Conservation (phyloP, 2,113 vertebrate species). For the Strix uralensis region DNA sequence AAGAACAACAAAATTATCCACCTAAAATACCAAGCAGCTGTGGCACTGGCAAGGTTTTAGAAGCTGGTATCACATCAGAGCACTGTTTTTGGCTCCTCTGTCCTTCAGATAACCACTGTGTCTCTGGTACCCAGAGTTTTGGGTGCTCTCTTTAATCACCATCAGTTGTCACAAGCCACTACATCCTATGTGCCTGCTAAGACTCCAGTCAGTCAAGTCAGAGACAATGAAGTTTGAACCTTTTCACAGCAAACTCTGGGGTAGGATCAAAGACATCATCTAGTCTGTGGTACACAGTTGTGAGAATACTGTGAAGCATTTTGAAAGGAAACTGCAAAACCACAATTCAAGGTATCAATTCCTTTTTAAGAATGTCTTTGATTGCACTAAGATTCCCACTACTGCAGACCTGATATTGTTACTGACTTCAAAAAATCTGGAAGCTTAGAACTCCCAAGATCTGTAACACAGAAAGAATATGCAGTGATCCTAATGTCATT, state of each 20-base stretch:
- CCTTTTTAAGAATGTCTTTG: neutral
- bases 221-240: neutral
- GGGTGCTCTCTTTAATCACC: neutral
- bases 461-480: neutral
- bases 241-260: neutral
- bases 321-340: neutral
- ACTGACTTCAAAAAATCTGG: neutral
- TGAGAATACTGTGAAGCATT: neutral
- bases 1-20: neutral
- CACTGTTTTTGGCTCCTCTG: neutral
- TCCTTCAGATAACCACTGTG: neutral
- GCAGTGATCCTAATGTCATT: neutral
- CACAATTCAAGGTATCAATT: neutral
- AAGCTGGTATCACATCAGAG: neutral
- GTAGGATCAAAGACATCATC: neutral
- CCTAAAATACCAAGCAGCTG: conserved; percentile 7
- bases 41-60: neutral
- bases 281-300: neutral
- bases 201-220: neutral
- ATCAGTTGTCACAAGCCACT: neutral
- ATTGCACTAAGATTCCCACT: neutral
- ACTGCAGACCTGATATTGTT: neutral
- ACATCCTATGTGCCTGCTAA: neutral
- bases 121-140: neutral
- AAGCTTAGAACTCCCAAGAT: neutral